Evolutionary conservation across 2,113 vertebrate genomes (phyloP).

Genomic region (Calonectris borealis): DNA sequence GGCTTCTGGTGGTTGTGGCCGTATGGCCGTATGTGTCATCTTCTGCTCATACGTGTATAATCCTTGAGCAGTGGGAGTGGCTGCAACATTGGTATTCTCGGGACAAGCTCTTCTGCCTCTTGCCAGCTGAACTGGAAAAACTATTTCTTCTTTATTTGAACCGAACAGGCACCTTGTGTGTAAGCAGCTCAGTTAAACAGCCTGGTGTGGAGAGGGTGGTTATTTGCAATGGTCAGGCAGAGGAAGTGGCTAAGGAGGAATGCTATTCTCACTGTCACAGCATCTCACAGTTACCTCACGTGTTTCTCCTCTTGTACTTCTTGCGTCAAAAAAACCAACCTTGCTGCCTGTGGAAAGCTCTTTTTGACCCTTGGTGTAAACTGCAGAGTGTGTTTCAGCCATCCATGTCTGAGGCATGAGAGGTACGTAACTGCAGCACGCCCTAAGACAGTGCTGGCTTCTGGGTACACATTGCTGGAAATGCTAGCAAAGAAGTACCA

Average conservation of each 20-base stretch:
- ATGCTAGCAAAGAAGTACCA: neutral
- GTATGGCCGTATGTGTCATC: neutral
- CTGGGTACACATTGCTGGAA: neutral
- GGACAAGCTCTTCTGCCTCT: neutral
- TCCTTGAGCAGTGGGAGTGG: neutral
- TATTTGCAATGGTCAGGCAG: neutral
- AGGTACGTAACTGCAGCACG: neutral
- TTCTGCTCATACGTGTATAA: neutral
- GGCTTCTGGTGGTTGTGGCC: neutral
- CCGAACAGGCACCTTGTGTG: neutral
- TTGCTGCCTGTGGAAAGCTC: neutral
- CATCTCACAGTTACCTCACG: neutral
- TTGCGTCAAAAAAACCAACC: neutral
- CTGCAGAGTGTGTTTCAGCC: neutral
- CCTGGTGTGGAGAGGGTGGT: neutral
- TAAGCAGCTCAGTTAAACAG: neutral
- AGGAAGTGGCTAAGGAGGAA: neutral
- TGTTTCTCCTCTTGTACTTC: neutral
- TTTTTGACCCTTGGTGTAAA: neutral
- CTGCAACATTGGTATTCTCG: neutral
- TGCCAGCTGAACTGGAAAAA: constrained; percentile 5
- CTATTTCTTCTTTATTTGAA: neutral
- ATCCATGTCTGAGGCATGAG: neutral
- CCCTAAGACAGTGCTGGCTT: neutral
- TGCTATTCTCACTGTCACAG: neutral